A percentile compares a stretch with the other conserved stretches of the same genome.
These are phyloP conservation scores for Ciconia boyciana DNA, from an alignment of 2,113 vertebrate genomes.

Conservation along the genomic window DNA sequence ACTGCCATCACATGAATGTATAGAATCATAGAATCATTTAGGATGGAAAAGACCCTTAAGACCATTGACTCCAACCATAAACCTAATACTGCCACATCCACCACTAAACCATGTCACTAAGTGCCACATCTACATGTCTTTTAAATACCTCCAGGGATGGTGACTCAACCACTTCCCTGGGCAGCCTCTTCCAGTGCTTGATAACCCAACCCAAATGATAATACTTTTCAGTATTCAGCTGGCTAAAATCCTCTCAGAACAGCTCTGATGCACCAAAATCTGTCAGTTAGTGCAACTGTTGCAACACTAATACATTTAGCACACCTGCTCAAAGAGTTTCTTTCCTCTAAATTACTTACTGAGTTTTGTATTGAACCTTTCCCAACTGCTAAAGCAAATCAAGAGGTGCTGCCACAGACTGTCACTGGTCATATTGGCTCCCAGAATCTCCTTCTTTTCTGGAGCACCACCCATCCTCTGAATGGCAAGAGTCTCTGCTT, in stretches of 20 bases:
- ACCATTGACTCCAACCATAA: not conserved
- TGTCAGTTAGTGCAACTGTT: not conserved
- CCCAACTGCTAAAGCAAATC: not conserved
- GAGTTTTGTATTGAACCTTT: not conserved
- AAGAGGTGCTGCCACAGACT: not conserved
- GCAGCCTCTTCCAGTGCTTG: not conserved
- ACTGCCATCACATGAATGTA: not conserved
- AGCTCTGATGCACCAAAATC: not conserved
- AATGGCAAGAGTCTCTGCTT: not conserved
- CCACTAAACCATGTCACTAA: not conserved
- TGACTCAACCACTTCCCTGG: not conserved
- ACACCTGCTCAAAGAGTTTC: not conserved
- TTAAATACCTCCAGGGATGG: not conserved
- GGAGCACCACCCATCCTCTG: not conserved
- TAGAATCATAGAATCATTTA: not conserved
- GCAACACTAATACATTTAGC: not conserved
- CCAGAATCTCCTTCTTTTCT: not conserved
- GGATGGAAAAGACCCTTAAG: not conserved
- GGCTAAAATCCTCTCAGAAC: not conserved
- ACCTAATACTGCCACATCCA: not conserved
- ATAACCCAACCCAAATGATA: not conserved
- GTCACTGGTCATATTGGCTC: not conserved
- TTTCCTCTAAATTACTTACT: not conserved
- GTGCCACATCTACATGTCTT: rapidly evolving
- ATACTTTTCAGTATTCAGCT: not conserved